These are phyloP conservation scores for Proterorhinus semilunaris DNA, from an alignment of 2,113 vertebrate species.

Conservation along the genomic window DNA sequence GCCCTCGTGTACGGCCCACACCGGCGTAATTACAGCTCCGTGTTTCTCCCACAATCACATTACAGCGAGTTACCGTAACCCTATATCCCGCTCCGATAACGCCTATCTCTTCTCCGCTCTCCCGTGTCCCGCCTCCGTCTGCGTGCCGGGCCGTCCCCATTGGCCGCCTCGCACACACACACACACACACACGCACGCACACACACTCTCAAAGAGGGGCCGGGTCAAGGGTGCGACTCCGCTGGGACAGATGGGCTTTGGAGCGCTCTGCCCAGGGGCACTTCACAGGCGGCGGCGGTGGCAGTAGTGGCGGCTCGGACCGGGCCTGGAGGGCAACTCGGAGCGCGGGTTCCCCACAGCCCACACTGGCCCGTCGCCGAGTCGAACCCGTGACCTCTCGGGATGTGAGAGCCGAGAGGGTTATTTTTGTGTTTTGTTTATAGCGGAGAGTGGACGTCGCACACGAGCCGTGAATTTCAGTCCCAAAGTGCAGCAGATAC, in stretches of 20 bases:
- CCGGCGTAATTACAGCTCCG: constrained; percentile 4
- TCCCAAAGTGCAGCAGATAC: too few relatives aligned
- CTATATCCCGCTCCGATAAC: constrained; percentile 50
- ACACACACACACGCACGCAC: too few relatives aligned
- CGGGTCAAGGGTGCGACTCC: constrained; percentile 57
- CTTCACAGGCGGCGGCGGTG: constrained; percentile 41
- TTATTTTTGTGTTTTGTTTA: too few relatives aligned
- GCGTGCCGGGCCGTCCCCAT: constrained; percentile 15
- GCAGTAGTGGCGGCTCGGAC: constrained; percentile 31
- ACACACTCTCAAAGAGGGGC: constrained; percentile 16
- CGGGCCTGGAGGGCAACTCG: constrained; percentile 57
- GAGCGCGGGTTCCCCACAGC: constrained; percentile 31
- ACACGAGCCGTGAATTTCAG: too few relatives aligned
- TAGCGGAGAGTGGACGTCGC: too few relatives aligned
- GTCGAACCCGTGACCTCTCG: constrained; percentile 63
- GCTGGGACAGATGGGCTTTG: constrained; percentile 63
- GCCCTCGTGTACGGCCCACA: not conserved
- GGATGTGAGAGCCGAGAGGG: not conserved
- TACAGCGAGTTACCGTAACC: constrained; percentile 69
- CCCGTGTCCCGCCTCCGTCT: constrained; percentile 46
- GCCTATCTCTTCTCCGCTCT: constrained; percentile 46
- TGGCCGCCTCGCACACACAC: constrained; percentile 41
- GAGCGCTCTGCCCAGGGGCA: constrained; percentile 67
- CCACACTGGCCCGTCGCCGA: constrained; percentile 60
- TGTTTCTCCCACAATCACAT: constrained; percentile 46